A percentile compares a stretch with the other conserved stretches of the same genome.
Conservation (phyloP, 2,888 invertebrate species). For the Drosophila sordidula region DNA sequence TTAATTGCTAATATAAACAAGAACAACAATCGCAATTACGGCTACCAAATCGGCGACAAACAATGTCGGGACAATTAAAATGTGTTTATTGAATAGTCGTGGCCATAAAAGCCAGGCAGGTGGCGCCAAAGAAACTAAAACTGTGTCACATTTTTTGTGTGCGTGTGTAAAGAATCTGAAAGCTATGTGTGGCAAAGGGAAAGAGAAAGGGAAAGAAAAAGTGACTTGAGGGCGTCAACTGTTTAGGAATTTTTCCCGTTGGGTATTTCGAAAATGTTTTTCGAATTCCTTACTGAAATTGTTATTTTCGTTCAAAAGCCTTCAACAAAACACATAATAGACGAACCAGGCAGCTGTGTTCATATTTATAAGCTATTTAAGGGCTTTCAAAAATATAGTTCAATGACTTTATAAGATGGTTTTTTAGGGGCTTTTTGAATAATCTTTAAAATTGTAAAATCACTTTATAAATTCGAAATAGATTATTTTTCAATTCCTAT, state of each 20-base stretch:
- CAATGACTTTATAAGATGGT: no score
- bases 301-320: neutral
- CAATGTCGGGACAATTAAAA: slow-evolving; percentile 36
- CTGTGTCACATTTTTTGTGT: slow-evolving; percentile 5
- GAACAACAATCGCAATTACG: slow-evolving; percentile 15
- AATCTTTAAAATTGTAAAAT: no score
- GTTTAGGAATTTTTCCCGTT: neutral
- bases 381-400: no score
- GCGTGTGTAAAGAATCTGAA: neutral
- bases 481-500: no score
- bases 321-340: neutral
- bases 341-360: neutral
- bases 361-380: neutral
- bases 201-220: neutral
- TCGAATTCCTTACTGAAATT: slow-evolving; percentile 6
- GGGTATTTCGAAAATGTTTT: neutral
- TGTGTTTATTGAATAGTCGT: slow-evolving; percentile 11
- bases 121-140: slow-evolving; percentile 7
- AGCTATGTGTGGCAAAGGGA: neutral
- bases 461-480: no score
- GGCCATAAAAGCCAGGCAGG: slow-evolving; percentile 23
- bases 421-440: no score
- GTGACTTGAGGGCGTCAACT: neutral
- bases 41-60: slow-evolving; percentile 11
- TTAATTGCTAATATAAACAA: slow-evolving; percentile 26